Evolutionary conservation across 2,797 vertebrate genomes (phyloP).

Genomic region (Alfaro cultratus): DNA sequence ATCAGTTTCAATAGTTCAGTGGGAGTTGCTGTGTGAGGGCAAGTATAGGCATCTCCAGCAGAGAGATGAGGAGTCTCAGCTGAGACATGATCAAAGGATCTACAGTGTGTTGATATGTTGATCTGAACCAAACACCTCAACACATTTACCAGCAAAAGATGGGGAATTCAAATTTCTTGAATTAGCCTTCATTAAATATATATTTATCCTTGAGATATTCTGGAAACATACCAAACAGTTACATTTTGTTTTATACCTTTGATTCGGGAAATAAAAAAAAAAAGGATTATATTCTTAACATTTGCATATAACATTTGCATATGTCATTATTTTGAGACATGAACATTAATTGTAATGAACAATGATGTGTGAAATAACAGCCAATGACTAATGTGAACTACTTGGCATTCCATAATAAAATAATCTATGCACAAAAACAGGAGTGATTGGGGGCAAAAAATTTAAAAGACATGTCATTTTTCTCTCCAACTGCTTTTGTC

Average conservation of each 20-base stretch:
- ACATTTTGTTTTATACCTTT: not conserved
- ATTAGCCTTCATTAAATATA: conserved; percentile 6
- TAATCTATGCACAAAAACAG: not conserved
- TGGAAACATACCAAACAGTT: not conserved
- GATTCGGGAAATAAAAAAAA: not conserved
- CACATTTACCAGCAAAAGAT: conserved; percentile 23
- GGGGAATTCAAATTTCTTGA: conserved; percentile 17
- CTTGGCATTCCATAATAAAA: not conserved
- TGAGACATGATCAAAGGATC: conserved; percentile 68
- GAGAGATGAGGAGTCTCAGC: conserved; percentile 50
- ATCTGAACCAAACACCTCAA: conserved; percentile 34
- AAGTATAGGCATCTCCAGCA: conserved; percentile 59
- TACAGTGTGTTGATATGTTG: conserved; percentile 40
- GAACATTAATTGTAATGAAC: not conserved
- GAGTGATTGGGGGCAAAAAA: not conserved
- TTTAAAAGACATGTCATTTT: not conserved
- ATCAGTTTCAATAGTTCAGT: conserved; percentile 44
- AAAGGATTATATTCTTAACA: not conserved
- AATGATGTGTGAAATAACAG: not conserved
- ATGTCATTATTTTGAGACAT: not conserved
- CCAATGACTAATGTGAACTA: not conserved
- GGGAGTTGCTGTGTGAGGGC: conserved; percentile 58
- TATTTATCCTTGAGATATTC: conserved; percentile 4
- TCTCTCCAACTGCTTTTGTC: not conserved
- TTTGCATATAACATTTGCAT: no score